A percentile compares a stretch with the other conserved stretches of the same genome.
Conservation (phyloP, 2,797 vertebrate species). For the Enteromius radiatus region DNA sequence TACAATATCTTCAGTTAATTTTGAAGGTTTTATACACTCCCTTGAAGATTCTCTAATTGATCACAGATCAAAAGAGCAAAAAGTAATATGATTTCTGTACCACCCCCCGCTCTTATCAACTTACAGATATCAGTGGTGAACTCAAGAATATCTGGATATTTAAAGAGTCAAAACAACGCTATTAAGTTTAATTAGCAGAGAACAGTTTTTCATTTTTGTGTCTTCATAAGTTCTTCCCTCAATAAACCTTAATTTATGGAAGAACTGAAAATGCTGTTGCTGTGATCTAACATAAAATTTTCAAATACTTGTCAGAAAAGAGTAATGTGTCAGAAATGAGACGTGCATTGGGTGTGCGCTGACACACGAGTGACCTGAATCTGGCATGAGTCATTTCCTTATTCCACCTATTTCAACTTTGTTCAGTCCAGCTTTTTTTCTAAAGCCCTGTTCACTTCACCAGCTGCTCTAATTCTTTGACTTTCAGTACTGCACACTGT, state of each 20-base stretch:
- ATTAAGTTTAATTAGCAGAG: not conserved
- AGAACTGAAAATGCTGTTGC: not conserved
- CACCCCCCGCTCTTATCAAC: not conserved
- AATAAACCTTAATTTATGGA: not conserved
- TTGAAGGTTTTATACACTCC: not conserved
- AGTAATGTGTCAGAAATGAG: not conserved
- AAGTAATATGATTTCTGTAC: not conserved
- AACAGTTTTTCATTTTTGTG: not conserved
- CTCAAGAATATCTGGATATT: not conserved
- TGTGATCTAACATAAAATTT: not conserved
- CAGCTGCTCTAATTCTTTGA: slow-evolving; percentile 12
- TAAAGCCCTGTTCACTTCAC: slow-evolving; percentile 6
- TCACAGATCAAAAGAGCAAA: not conserved
- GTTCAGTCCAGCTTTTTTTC: not conserved
- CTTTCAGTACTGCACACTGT: not conserved
- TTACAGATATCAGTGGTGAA: not conserved
- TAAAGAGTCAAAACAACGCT: not conserved
- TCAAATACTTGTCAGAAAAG: not conserved
- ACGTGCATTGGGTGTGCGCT: not conserved
- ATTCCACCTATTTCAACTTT: not conserved
- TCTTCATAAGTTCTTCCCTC: not conserved
- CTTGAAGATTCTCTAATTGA: not conserved
- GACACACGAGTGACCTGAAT: not conserved
- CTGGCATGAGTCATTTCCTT: not conserved
- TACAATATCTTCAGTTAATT: not conserved